Evolutionary conservation across 2,888 invertebrate species (phyloP).

Genomic region (Entomobrya proxima): DNA sequence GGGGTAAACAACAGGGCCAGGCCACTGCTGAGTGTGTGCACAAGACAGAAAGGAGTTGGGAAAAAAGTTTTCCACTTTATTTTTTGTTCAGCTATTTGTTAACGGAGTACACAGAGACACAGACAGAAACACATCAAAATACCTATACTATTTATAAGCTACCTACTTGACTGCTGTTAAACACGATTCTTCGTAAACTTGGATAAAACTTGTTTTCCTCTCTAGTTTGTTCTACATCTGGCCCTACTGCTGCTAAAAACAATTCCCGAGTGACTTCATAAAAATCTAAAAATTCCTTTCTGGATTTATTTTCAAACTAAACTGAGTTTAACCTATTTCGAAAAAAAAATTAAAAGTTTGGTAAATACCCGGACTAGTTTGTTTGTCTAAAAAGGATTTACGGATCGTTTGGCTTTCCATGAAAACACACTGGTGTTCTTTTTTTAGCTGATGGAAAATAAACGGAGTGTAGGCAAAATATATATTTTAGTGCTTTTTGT

Average conservation of each 20-base stretch:
- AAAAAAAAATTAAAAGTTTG: background rate
- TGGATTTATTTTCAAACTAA: background rate
- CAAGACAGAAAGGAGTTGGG: background rate
- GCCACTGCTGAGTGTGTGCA: conserved; percentile 15
- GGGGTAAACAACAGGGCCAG: background rate
- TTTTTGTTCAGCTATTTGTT: background rate
- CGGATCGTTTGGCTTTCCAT: background rate
- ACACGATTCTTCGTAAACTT: background rate
- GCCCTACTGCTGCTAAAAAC: background rate
- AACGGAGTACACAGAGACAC: background rate
- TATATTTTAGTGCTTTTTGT: too few relatives aligned
- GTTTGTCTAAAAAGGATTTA: background rate
- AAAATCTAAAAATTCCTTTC: conserved; percentile 22
- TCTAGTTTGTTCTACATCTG: too few relatives aligned
- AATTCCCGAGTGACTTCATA: conserved; percentile 17
- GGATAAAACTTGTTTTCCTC: conserved; percentile 4
- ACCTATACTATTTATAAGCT: background rate
- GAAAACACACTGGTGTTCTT: background rate
- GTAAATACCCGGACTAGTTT: background rate
- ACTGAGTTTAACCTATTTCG: conserved; percentile 16
- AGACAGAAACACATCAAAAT: background rate
- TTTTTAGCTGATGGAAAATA: too few relatives aligned
- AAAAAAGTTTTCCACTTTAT: conserved; percentile 29
- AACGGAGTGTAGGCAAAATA: too few relatives aligned
- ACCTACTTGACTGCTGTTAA: background rate